Evolutionary conservation across 2,888 invertebrate genomes (phyloP), one percentile per base, ranked within the genome.

Genomic region (Troides oblongomaculatus): DNA sequence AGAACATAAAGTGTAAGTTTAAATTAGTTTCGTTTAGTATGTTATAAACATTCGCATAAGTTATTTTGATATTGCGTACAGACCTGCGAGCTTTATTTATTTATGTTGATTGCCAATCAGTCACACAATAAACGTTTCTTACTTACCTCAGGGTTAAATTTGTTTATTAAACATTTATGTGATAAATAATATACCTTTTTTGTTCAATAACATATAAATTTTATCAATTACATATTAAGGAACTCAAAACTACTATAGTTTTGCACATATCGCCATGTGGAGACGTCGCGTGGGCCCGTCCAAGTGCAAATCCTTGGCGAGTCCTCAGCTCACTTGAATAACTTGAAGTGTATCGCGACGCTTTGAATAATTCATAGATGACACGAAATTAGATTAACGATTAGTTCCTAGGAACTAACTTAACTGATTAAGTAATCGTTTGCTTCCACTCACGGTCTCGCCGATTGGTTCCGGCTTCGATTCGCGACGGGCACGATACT

Each of bases 281-380:
- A 36, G 46, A 36, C 14, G 39, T 4, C 14, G 64, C 46, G 64
- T 67, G 64, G 70, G 66, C 36, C 59, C 57, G 39, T 39, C 57
- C 65, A 57, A 59, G 60, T 23, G 43, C 17, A 50, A 61, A 70
- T 64, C 64, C 67, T 61, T 70, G 67, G 23, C 25, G 53, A 14
- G 21, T 66, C 50, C 64, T 56, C 43, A 25, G 72, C 30, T 30
- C 70, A 63, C 58, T 64, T 50, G 65, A 68, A 71, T 71, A 71
- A n/a, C 30, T 50, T 71, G 71, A 62, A 72, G 72, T 39, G 39
- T 43, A 72, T 56, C 46, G 25, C 46, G 43, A 53, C 6, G 23
- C 17, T n/a, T 65, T 79, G 73, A 79, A 81, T 81, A 77, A 81
- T 79, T 79, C 74, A 79, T 78, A 69, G 69, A 70, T 72, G 69